These are phyloP conservation scores for Danionella dracula DNA, from an alignment of 2,797 vertebrate species.

Conservation along the genomic window DNA sequence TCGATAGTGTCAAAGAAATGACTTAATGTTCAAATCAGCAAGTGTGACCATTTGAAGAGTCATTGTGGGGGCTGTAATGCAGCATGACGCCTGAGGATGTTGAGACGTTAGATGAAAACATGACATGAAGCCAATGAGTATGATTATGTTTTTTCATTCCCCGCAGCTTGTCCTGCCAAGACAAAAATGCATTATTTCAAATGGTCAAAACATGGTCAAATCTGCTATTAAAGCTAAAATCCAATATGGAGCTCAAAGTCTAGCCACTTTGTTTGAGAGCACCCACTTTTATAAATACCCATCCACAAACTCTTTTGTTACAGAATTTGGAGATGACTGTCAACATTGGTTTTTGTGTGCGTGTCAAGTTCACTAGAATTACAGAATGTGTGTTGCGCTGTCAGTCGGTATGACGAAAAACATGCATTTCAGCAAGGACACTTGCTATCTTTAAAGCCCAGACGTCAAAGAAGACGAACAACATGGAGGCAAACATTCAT, in stretches of 20 bases:
- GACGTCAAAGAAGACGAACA: slow-evolving; percentile 41
- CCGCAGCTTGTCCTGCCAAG: not conserved
- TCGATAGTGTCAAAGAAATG: slow-evolving; percentile 27
- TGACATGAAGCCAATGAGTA: slow-evolving; percentile 23
- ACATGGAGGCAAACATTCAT: slow-evolving; percentile 48
- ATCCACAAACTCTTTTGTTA: too few species aligned
- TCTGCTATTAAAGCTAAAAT: not conserved
- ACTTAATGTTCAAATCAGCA: slow-evolving; percentile 36
- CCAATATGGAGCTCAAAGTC: too few species aligned
- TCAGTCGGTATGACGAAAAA: slow-evolving; percentile 52
- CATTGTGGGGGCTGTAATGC: not conserved
- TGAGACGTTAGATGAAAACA: slow-evolving; percentile 1
- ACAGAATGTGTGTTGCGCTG: slow-evolving; percentile 37
- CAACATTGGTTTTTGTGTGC: too few species aligned
- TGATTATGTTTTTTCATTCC: not conserved
- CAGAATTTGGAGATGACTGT: too few species aligned
- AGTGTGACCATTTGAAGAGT: slow-evolving; percentile 24
- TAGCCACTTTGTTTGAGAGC: too few species aligned
- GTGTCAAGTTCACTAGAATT: too few species aligned
- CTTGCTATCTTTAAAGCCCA: slow-evolving; percentile 54
- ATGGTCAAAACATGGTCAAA: not conserved
- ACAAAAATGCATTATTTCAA: not conserved
- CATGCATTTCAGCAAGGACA: slow-evolving; percentile 28
- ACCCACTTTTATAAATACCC: too few species aligned
- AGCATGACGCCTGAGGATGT: slow-evolving; percentile 12